A percentile compares a stretch with the other conserved stretches of the same genome.
Evolutionary conservation across 2,113 vertebrate species (phyloP).

Genomic region (Perognathus longimembris): DNA sequence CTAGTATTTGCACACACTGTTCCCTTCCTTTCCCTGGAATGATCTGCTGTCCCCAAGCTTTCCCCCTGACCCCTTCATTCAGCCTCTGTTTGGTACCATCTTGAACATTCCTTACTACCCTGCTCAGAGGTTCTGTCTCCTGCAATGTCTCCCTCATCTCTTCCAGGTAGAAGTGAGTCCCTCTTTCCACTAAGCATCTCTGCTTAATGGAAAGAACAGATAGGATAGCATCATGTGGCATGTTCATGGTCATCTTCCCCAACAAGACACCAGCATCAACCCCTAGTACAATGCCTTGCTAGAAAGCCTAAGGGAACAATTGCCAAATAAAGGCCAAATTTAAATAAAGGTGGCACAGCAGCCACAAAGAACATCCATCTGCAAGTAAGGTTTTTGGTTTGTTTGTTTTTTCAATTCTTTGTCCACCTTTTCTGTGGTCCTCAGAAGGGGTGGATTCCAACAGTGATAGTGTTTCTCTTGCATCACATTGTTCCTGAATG

Average conservation of each 20-base stretch:
- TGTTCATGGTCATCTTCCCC: not conserved
- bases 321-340: constrained; percentile 8
- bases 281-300: not conserved
- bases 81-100: not conserved
- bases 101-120: not conserved
- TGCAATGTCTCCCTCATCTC: not conserved
- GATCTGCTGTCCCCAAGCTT: no score
- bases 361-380: not conserved
- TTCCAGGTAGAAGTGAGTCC: not conserved
- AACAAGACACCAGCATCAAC: not conserved
- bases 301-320: not conserved
- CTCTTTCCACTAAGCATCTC: not conserved
- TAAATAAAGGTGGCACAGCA: not conserved
- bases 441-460: constrained; percentile 24
- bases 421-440: constrained; percentile 5
- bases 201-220: not conserved
- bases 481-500: not conserved
- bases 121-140: not conserved
- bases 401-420: not conserved
- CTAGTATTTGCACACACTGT: not conserved
- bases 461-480: not conserved
- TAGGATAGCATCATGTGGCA: no score
- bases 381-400: not conserved
- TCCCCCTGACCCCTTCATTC: not conserved
- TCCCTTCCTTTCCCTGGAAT: not conserved